phyloP scores from a whole-genome alignment of 2,797 vertebrate species.

The Thamnophis elegans region DNA sequence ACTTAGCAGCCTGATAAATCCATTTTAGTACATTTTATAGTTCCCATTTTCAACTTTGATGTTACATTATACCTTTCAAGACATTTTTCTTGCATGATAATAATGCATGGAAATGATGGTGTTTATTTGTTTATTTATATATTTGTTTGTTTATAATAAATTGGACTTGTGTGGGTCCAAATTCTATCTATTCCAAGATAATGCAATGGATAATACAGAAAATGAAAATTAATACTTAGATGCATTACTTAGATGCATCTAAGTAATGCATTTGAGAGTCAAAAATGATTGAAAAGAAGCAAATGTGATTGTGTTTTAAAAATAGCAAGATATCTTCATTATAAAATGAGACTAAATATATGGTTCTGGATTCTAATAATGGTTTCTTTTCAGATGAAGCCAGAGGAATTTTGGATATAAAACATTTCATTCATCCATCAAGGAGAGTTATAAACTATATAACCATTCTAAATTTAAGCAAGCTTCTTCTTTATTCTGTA shows the following conservation, averaged over 20 bases:
- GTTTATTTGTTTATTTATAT: neutral
- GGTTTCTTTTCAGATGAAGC: neutral
- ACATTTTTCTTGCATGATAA: too few relatives aligned
- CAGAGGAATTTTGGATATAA: neutral
- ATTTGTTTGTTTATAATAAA: neutral
- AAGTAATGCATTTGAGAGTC: neutral
- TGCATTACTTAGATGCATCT: neutral
- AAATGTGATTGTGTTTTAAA: slow-evolving; percentile 15
- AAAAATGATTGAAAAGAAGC: neutral
- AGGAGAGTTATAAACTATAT: slow-evolving; percentile 11
- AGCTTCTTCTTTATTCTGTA: slow-evolving; percentile 7
- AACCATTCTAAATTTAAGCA: slow-evolving; percentile 28
- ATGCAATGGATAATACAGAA: neutral
- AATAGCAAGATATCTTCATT: neutral
- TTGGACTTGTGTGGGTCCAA: neutral
- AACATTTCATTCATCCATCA: slow-evolving; percentile 9
- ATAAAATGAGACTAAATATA: neutral
- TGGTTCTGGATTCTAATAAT: neutral
- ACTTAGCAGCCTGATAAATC: neutral
- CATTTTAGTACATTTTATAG: neutral
- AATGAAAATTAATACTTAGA: neutral
- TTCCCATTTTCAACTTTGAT: neutral
- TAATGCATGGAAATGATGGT: neutral
- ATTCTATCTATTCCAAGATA: neutral
- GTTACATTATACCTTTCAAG: neutral